phyloP scores from a whole-genome alignment of 2,113 vertebrate species.

The Carassius auratus region DNA sequence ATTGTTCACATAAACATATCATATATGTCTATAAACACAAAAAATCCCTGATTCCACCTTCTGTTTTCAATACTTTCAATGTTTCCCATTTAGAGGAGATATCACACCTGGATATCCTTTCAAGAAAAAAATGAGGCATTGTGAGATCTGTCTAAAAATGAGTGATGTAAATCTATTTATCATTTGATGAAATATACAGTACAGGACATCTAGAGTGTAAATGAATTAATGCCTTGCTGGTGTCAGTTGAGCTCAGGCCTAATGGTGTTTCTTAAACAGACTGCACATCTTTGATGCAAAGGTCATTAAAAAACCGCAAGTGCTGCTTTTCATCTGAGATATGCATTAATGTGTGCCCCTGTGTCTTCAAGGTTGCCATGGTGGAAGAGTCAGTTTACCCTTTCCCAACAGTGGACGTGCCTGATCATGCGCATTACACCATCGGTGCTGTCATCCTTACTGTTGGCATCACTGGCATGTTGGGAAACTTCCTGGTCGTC shows the following conservation, averaged over 20 bases:
- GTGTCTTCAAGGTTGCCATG: conserved; percentile 66
- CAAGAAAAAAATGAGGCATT: neutral
- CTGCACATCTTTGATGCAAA: conserved; percentile 18
- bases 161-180: no score
- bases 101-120: neutral
- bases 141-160: neutral
- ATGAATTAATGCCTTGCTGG: neutral
- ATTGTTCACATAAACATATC: neutral
- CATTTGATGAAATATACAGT: no score
- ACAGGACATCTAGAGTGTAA: neutral
- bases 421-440: conserved; percentile 88
- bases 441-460: conserved; percentile 85
- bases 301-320: neutral
- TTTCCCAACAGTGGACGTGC: conserved; percentile 86
- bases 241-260: conserved; percentile 14
- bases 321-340: conserved; percentile 5
- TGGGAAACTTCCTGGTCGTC: conserved; percentile 91
- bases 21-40: neutral
- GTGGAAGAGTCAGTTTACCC: conserved; percentile 52
- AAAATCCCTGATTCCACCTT: neutral
- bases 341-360: neutral
- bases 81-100: neutral
- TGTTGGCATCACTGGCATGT: conserved; percentile 86
- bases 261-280: conserved; percentile 29
- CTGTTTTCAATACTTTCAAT: neutral